Conservation (phyloP, 2,797 vertebrate species). For the Vultur gryphus region DNA sequence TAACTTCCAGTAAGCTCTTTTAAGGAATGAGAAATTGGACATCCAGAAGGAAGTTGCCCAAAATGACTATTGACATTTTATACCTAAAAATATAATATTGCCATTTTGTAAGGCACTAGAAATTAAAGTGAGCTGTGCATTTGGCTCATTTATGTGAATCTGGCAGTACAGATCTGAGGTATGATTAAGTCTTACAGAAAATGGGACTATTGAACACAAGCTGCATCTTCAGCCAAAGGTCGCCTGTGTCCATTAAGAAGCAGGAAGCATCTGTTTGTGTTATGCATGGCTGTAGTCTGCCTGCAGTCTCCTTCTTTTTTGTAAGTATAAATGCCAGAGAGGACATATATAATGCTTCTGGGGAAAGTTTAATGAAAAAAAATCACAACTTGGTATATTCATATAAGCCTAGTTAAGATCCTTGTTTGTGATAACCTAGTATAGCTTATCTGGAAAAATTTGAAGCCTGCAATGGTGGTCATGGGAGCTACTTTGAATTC, state of each 20-base stretch:
- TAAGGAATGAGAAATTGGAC: constrained; percentile 10
- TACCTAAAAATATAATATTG: constrained; percentile 48
- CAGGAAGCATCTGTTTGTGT: constrained; percentile 59
- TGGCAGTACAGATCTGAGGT: constrained; percentile 23
- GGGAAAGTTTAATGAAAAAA: neutral
- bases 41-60: constrained; percentile 26
- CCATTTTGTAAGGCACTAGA: constrained; percentile 14
- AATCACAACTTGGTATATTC: neutral
- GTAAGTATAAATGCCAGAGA: constrained; percentile 7
- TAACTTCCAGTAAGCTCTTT: constrained; percentile 22
- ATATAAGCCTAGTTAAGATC: neutral
- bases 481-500: neutral
- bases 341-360: neutral
- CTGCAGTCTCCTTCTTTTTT: constrained; percentile 16
- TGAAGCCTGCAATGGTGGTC: neutral
- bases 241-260: constrained; percentile 39
- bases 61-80: constrained; percentile 43
- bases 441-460: neutral
- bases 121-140: constrained; percentile 15
- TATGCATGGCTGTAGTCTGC: constrained; percentile 24
- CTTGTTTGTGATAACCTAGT: neutral
- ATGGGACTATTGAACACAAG: constrained; percentile 20
- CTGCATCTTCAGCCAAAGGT: constrained; percentile 51
- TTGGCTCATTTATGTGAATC: constrained; percentile 25
- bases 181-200: constrained; percentile 55